A percentile compares a stretch with the other conserved stretches of the same genome.
Conservation (phyloP, 2,797 vertebrate species). For the Pipistrellus pipistrellus region DNA sequence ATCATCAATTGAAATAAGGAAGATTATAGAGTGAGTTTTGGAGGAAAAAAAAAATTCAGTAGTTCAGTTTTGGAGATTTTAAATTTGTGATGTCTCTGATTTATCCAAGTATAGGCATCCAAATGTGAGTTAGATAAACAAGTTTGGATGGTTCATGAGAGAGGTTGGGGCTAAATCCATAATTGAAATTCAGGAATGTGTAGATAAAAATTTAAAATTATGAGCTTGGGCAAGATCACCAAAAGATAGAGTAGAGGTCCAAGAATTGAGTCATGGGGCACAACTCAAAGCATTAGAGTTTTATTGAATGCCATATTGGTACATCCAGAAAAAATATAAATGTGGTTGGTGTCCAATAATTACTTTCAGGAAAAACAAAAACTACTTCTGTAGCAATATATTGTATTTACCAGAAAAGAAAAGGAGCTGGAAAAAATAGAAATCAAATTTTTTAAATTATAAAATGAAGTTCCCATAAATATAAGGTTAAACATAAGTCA, state of each 20-base stretch:
- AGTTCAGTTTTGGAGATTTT: neutral
- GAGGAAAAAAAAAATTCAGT: neutral
- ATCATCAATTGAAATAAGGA: neutral
- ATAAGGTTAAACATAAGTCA: conserved; percentile 6
- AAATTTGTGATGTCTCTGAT: neutral
- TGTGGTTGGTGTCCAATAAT: neutral
- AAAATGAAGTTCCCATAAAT: neutral
- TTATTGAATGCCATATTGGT: neutral
- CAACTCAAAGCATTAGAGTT: neutral
- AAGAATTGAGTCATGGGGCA: neutral
- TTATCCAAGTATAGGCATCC: neutral
- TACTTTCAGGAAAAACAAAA: neutral
- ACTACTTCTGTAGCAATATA: neutral
- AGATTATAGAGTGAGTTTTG: neutral
- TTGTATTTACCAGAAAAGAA: neutral
- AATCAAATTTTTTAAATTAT: neutral
- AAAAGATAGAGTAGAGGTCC: neutral
- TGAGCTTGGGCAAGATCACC: neutral
- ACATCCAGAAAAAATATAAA: neutral
- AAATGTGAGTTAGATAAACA: neutral
- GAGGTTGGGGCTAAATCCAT: neutral
- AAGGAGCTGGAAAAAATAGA: neutral
- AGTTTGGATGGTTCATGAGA: neutral
- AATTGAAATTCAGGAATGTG: neutral
- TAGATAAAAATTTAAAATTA: neutral